Base-by-base conservation (phyloP, 2,888 invertebrate species). In the Holacanthella duospinosa region DNA sequence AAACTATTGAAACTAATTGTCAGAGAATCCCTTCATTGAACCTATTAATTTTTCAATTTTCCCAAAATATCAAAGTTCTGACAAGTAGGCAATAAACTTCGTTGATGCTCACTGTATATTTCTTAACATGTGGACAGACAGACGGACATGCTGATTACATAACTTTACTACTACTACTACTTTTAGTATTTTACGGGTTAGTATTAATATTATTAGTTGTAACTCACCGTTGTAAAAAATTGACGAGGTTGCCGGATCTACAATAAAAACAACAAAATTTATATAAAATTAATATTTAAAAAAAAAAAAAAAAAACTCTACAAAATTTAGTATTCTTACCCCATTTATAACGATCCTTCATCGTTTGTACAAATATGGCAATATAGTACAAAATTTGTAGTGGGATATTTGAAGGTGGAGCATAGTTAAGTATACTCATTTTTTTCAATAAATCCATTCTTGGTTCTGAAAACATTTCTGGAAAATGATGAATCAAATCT, bases 361-460 rank as follows among this genome's bases (percentile, higher is more conserved):
- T 28, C 6, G 21, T 29, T n/a, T 36, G 24, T 4, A 58, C 25
- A 28, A 27, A 58, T 3, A 58, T 28, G 25, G 27, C 29, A n/a
- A 58, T 16, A 24, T 58, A 58, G 36, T 58, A 58, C 4, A 29
- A 4, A 24, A 58, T 58, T 58, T 58, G 27, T 21, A 58, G 28
- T n/a, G 58, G 58, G 24, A 58, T 58, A 24, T 58, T 58, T 19
- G 58, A 27, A n/a, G 58, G 58, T 24, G 58, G 58, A 29, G 58
- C 36, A 26, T 55, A 55, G 25, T 28, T 27, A 26, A 27, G 27
- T 24, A 27, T 9, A 24, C 24, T 9, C 4, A 36, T 9, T 24
- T 58, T 29, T 29, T 24, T 24, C 36, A 27, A 16, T 6, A 29
- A 4, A 16, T 24, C 48, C 12, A 48, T 9, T 21, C 48, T 9